phyloP scores from a whole-genome alignment of 2,888 invertebrate genomes.

The Phorcus lineatus region DNA sequence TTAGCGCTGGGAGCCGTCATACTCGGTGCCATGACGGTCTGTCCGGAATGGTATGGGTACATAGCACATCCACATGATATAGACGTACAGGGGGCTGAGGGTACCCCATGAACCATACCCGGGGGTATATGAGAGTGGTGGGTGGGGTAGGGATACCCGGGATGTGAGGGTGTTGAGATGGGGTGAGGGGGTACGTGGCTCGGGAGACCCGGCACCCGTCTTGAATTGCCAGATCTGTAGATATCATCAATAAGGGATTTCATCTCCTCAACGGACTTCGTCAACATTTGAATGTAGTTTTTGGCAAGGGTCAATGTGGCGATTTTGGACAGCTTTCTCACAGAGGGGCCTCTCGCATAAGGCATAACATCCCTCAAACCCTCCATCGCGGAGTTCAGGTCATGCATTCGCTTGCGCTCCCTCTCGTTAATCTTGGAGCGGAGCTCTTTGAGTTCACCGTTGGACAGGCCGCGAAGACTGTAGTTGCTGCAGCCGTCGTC shows the following conservation, averaged over 20 bases:
- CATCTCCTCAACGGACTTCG: slow-evolving; percentile 61
- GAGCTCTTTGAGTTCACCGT: slow-evolving; percentile 45
- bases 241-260: slow-evolving; percentile 56
- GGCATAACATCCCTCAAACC: slow-evolving; percentile 68
- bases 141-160: neutral
- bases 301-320: slow-evolving; percentile 62
- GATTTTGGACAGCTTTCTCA: slow-evolving; percentile 66
- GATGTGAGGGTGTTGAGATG: neutral
- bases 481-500: neutral
- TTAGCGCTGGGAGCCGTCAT: neutral
- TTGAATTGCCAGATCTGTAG: slow-evolving; percentile 41
- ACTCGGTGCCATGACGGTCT: neutral
- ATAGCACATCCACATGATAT: slow-evolving; percentile 15
- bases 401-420: slow-evolving; percentile 76
- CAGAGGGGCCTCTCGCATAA: slow-evolving; percentile 59
- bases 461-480: slow-evolving; percentile 78
- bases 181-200: neutral
- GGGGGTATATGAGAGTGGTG: neutral
- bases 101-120: neutral
- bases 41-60: slow-evolving; percentile 2
- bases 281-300: slow-evolving; percentile 64
- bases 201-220: slow-evolving; percentile 11
- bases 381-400: slow-evolving; percentile 74
- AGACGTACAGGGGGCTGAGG: neutral
- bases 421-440: slow-evolving; percentile 72